Evolutionary conservation across 2,888 invertebrate genomes (phyloP).

Genomic region (Eugnorisma glareosa): DNA sequence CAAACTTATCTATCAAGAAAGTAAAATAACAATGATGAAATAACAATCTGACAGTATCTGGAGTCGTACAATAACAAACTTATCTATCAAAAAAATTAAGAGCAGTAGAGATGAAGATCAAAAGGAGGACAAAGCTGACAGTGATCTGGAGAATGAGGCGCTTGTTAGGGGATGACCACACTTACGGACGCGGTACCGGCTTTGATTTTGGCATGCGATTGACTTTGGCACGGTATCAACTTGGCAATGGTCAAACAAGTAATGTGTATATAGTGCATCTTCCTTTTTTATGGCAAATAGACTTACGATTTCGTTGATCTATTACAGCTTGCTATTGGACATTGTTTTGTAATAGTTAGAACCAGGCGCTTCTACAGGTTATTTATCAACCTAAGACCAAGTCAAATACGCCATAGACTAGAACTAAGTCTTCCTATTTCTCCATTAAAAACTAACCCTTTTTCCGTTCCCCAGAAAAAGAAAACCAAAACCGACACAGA

Average conservation of each 20-base stretch:
- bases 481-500: slow-evolving; percentile 74
- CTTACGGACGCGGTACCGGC: background rate
- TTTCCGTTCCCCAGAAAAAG: slow-evolving; percentile 79
- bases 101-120: too few species aligned
- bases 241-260: background rate
- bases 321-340: background rate
- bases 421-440: background rate
- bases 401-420: background rate
- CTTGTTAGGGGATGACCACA: slow-evolving; percentile 89
- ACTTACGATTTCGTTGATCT: background rate
- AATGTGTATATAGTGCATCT: background rate
- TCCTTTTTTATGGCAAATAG: background rate
- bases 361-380: background rate
- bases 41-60: too few species aligned
- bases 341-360: background rate
- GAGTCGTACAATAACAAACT: too few species aligned
- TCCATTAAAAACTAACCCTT: background rate
- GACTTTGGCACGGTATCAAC: background rate
- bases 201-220: too few species aligned
- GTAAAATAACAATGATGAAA: too few species aligned
- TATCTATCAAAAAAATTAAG: too few species aligned
- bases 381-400: background rate
- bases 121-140: slow-evolving; percentile 92
- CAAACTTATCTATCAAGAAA: too few species aligned
- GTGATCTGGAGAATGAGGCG: slow-evolving; percentile 93